Conservation (phyloP, 1,140 invertebrate species). For the Papilio polytes region DNA sequence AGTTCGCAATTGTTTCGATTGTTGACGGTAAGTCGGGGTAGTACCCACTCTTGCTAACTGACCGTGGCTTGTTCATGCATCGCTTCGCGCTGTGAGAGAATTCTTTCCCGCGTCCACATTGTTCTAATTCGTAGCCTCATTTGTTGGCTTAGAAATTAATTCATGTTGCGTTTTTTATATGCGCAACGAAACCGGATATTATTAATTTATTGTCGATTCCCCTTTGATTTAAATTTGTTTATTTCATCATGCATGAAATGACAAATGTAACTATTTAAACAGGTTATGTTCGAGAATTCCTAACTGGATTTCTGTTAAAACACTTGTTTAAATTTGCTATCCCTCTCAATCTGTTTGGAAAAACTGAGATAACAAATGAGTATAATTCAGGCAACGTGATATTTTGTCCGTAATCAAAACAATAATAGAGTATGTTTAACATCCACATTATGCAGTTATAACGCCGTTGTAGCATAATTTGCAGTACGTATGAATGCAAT, state of each 20-base stretch:
- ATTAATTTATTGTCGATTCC: conserved; percentile 16
- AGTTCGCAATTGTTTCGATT: background rate
- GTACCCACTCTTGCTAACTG: conserved; percentile 61
- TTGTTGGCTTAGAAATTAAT: conserved; percentile 56
- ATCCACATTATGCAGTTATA: conserved; percentile 35
- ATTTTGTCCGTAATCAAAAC: no score
- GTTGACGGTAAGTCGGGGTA: conserved; percentile 42
- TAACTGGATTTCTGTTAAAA: background rate
- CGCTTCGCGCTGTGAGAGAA: conserved; percentile 73
- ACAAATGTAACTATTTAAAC: background rate
- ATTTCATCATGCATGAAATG: conserved; percentile 18
- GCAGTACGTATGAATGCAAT: conserved; percentile 58
- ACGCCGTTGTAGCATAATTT: conserved; percentile 52
- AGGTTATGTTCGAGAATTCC: background rate
- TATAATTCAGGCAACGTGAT: no score
- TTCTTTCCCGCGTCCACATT: conserved; percentile 64
- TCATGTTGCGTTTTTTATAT: conserved; percentile 24
- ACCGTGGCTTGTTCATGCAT: conserved; percentile 73
- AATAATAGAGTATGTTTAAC: background rate
- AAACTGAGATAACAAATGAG: no score
- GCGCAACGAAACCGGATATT: conserved; percentile 12
- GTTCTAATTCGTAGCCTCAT: conserved; percentile 69
- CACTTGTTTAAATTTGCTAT: background rate
- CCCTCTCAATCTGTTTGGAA: background rate
- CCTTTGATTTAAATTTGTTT: background rate